Conservation (phyloP, 2,797 vertebrate species). For the Peromyscus melanophrys region DNA sequence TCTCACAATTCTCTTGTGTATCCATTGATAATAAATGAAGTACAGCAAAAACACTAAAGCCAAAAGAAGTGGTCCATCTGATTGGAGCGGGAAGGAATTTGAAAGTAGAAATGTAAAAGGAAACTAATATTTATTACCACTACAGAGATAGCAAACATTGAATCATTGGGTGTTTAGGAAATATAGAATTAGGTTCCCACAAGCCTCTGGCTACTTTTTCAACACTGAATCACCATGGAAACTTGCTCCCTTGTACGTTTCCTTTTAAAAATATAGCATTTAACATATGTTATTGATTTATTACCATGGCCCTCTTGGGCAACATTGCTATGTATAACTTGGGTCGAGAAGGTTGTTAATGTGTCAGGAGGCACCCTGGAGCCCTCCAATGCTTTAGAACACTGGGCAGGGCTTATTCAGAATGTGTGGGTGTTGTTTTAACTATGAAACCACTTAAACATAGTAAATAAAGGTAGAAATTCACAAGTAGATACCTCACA, state of each 20-base stretch:
- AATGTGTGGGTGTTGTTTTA: background rate
- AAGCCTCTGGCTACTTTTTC: background rate
- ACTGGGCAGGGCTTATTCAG: no score
- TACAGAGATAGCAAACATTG: background rate
- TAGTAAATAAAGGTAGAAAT: background rate
- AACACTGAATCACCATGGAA: background rate
- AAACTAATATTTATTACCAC: background rate
- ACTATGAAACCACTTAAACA: background rate
- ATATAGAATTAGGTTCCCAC: background rate
- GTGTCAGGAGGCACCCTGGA: no score
- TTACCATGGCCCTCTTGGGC: background rate
- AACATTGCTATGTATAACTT: background rate
- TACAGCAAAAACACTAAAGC: background rate
- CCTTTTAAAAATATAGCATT: background rate
- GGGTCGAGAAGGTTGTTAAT: no score
- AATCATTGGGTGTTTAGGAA: background rate
- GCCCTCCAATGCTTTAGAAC: background rate
- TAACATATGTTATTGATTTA: background rate
- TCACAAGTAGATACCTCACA: no score
- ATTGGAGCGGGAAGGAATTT: background rate
- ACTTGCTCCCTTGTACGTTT: background rate
- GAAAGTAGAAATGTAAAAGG: background rate
- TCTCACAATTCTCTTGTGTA: no score
- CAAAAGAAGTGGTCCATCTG: no score
- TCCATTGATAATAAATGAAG: background rate